A percentile compares a stretch with the other conserved stretches of the same genome.
Evolutionary conservation across 2,797 vertebrate species (phyloP).

Genomic region (Channallabes apus): DNA sequence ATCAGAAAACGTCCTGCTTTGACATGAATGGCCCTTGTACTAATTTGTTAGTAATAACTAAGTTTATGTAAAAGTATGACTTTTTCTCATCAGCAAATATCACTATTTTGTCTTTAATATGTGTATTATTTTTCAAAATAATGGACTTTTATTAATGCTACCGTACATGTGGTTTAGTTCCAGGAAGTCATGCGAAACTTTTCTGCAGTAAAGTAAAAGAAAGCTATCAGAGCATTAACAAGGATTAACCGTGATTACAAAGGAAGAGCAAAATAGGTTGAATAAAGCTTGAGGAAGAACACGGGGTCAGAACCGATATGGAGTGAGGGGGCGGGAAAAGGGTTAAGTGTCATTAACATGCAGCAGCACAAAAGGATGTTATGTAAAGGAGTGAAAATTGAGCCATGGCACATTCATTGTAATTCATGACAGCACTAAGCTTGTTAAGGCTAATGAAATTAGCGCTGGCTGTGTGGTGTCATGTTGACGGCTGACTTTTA

Average conservation of each 20-base stretch:
- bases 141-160: background rate
- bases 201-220: background rate
- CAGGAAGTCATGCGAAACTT: background rate
- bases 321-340: too few relatives aligned
- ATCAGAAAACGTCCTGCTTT: too few relatives aligned
- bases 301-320: background rate
- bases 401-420: constrained; percentile 56
- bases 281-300: background rate
- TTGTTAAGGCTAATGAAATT: constrained; percentile 72
- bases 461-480: constrained; percentile 66
- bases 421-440: constrained; percentile 63
- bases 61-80: background rate
- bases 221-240: background rate
- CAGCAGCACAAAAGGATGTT: background rate
- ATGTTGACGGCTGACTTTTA: constrained; percentile 70
- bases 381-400: constrained; percentile 4
- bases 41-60: background rate
- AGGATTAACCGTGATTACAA: background rate
- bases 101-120: background rate
- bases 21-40: too few relatives aligned
- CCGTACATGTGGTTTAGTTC: background rate
- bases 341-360: background rate
- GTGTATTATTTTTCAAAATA: background rate
- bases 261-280: background rate
- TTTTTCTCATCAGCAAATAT: background rate